Conservation (phyloP, 1,140 invertebrate genomes). For the Anastrepha obliqua region DNA sequence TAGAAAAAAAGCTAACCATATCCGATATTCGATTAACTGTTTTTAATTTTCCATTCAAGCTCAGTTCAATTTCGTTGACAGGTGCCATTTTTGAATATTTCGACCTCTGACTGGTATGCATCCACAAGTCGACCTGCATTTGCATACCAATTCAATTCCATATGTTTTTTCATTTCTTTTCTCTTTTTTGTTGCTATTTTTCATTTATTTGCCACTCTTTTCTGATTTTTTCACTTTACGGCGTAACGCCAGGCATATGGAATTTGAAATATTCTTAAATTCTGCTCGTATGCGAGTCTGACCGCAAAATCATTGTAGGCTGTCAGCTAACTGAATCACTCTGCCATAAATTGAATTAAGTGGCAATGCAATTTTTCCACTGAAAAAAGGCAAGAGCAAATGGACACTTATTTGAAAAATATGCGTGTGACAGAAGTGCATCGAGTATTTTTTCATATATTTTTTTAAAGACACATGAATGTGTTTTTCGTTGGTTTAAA, state of each 20-base stretch:
- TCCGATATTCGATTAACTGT: too few relatives aligned
- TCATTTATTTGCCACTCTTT: background rate
- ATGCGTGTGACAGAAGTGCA: background rate
- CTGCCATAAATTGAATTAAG: conserved; percentile 41
- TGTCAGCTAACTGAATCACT: conserved; percentile 37
- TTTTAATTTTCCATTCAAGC: too few relatives aligned
- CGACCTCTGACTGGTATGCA: background rate
- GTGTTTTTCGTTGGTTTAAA: too few relatives aligned
- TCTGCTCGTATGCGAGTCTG: background rate
- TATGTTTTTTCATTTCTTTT: background rate
- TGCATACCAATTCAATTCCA: conserved; percentile 40
- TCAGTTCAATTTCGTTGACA: background rate
- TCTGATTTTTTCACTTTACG: background rate
- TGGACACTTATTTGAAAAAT: background rate
- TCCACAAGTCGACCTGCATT: conserved; percentile 2
- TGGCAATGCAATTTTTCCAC: background rate
- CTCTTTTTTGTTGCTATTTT: background rate
- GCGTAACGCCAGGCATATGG: background rate
- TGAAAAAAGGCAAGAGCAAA: background rate
- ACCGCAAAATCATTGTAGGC: conserved; percentile 10
- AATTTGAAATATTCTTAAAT: conserved; percentile 40
- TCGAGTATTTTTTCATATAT: too few relatives aligned
- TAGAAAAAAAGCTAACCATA: too few relatives aligned
- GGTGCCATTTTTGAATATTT: conserved; percentile 23
- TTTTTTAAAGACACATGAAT: too few relatives aligned